Evolutionary conservation across 2,113 vertebrate species (phyloP), one percentile per base, ranked within the genome.

Genomic region (Irena cyanogastra): DNA sequence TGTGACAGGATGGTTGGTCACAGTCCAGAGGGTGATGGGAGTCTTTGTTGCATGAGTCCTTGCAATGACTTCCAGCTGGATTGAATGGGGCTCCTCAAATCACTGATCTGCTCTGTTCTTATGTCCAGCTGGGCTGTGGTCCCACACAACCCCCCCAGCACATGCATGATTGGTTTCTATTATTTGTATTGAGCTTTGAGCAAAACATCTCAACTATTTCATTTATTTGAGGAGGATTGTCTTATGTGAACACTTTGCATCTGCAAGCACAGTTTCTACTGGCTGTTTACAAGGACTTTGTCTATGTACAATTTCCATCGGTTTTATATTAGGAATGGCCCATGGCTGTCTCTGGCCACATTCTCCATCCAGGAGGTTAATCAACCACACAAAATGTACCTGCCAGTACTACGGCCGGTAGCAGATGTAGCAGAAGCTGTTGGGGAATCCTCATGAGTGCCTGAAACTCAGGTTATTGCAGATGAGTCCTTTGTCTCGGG

Each of bases 71-170:
- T 68, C 24, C 52, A 72, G 35, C 30, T 84, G 56, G 14, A 27
- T 52, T 63, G 44, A 88, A 37, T 0, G 0, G 15, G 17, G 9
- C 7, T 88, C 13, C 70, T 85, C 0, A 0, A 75, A 37, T 17
- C 1, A 0, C 47, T 59, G 80, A 45, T 68, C 44, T 50, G 11
- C 39, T 88, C 44, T 13, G 11, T 41, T 59, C 47, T n/a, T 37
- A 4, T 8, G 59, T 39, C 6, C n/a, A 76, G 4, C 27, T 45
- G 35, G 33, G 6, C 39, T 0, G 0, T 30, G 33, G 26, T 37
- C 20, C 37, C 35, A 31, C 42, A 66, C 2, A 2, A 42, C 23
- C 49, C 30, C 35, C 35, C 63, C 31, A 88, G 61, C 19, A 63
- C 7, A 41, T 3, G 1, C 24, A 44, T 30, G 33, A 44, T 35